phyloP scores from a whole-genome alignment of 2,888 invertebrate genomes.

The Apantesis nais region DNA sequence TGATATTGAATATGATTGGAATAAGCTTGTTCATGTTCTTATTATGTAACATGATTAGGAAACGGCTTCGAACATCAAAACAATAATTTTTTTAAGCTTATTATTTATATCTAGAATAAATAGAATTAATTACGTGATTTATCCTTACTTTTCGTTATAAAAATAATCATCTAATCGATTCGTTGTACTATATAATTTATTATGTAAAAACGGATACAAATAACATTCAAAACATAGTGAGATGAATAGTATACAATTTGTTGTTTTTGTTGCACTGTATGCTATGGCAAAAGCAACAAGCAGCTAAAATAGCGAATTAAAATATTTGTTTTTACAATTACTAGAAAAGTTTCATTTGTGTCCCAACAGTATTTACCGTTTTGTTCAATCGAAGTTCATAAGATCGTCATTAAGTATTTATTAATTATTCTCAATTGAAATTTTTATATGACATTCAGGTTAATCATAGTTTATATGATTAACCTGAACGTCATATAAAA shows the following conservation, averaged over 20 bases:
- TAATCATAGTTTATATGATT: too few species aligned
- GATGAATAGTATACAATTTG: neutral
- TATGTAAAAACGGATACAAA: neutral
- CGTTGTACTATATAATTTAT: too few species aligned
- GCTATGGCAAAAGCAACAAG: too few species aligned
- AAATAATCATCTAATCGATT: neutral
- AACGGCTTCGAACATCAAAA: slow-evolving; percentile 9
- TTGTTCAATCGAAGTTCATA: too few species aligned
- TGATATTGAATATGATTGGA: slow-evolving; percentile 18
- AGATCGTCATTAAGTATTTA: neutral
- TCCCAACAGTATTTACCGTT: too few species aligned
- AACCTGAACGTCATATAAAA: neutral
- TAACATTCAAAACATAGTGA: neutral
- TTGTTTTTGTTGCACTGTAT: too few species aligned
- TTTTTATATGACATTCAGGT: too few species aligned
- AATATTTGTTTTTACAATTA: too few species aligned
- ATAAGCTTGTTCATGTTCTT: slow-evolving; percentile 19
- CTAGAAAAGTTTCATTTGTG: too few species aligned
- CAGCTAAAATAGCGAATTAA: too few species aligned
- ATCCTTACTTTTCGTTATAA: slow-evolving; percentile 1
- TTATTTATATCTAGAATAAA: slow-evolving; percentile 8
- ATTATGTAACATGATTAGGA: neutral
- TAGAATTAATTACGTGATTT: slow-evolving; percentile 16
- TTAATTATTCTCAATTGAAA: neutral
- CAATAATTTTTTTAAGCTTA: slow-evolving; percentile 18